A percentile compares a stretch with the other conserved stretches of the same genome.
Conservation (phyloP, 2,113 vertebrate species). For the Perognathus longimembris region DNA sequence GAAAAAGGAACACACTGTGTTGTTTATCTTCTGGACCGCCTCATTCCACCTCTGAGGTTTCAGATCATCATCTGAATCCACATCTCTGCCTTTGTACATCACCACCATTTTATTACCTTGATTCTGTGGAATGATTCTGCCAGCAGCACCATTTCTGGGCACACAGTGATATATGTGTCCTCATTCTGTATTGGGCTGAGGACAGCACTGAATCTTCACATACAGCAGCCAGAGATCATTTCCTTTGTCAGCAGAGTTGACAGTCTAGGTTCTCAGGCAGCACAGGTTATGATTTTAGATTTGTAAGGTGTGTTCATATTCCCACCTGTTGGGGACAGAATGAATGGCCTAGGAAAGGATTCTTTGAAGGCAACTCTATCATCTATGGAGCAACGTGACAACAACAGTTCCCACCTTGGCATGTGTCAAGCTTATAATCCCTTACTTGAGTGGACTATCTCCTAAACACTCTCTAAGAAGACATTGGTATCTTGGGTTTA, state of each 20-base stretch:
- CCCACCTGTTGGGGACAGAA: not conserved
- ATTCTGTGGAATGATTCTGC: not conserved
- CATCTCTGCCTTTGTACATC: not conserved
- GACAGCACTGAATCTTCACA: not conserved
- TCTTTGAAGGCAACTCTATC: not conserved
- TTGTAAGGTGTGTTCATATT: not conserved
- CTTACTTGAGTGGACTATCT: not conserved
- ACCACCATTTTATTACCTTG: not conserved
- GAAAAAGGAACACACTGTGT: not conserved
- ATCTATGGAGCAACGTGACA: not conserved
- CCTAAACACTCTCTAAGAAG: not conserved
- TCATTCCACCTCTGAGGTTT: too few relatives aligned
- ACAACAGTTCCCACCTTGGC: rapidly evolving
- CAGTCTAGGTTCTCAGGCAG: not conserved
- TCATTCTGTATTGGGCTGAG: not conserved
- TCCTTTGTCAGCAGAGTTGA: not conserved
- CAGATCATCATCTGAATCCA: too few relatives aligned
- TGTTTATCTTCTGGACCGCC: not conserved
- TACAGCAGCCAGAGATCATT: not conserved
- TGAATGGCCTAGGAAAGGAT: not conserved
- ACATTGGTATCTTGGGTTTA: not conserved
- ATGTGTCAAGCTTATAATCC: not conserved
- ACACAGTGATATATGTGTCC: too few relatives aligned
- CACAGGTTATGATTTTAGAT: not conserved
- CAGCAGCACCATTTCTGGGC: not conserved